Conservation (phyloP, 2,113 vertebrate genomes). For the Anseranas semipalmata region DNA sequence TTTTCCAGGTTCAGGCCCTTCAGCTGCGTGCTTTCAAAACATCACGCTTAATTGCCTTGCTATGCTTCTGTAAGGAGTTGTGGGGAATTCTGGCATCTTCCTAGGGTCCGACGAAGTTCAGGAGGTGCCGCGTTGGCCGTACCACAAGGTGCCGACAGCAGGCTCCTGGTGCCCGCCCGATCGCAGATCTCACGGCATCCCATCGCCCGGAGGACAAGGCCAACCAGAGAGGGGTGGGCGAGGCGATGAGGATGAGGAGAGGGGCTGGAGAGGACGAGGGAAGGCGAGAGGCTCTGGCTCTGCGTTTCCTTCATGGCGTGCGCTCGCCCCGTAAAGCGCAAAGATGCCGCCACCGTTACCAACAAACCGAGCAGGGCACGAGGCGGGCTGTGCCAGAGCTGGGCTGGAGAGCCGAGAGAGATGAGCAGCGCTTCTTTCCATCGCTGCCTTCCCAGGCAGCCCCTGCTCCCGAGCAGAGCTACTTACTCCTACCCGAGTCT, state of each 20-base stretch:
- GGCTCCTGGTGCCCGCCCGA: background rate
- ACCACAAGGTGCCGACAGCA: background rate
- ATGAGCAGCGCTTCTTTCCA: background rate
- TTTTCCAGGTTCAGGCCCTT: background rate
- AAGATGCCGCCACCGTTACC: background rate
- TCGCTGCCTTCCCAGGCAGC: background rate
- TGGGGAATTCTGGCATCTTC: background rate
- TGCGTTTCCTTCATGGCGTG: too few relatives aligned
- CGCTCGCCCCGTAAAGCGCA: background rate
- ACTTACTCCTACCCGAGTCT: background rate
- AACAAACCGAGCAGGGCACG: rapidly evolving
- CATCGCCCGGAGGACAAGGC: background rate
- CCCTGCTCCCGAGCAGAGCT: background rate
- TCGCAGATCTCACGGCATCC: background rate
- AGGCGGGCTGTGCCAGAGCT: background rate
- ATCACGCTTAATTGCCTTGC: too few relatives aligned
- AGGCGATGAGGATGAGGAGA: background rate
- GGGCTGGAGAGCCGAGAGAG: background rate
- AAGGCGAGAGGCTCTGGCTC: background rate
- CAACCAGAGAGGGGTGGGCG: background rate
- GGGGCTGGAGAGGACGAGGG: background rate
- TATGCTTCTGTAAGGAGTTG: background rate
- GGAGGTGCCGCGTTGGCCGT: too few relatives aligned
- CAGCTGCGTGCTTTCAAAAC: background rate
- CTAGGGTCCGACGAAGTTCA: too few relatives aligned